Percentiles rank a stretch among this genome's conserved stretches.
phyloP scores from a whole-genome alignment of 2,888 invertebrate genomes.

The Leptinotarsa haldemani region DNA sequence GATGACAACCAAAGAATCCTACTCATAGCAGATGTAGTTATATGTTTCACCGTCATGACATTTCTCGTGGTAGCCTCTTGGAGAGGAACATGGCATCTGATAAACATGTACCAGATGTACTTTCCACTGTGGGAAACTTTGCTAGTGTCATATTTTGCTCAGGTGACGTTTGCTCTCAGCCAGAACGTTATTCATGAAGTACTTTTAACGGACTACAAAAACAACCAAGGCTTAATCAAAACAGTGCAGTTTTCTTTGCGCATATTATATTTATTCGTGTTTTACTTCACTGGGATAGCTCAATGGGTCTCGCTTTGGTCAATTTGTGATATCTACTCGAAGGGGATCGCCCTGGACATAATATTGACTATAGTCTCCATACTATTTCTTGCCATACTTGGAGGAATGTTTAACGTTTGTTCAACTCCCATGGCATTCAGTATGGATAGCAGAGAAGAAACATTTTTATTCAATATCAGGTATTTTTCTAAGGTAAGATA shows the following conservation, averaged over 20 bases:
- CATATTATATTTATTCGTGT: conserved; percentile 66
- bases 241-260: conserved; percentile 49
- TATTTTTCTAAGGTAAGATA: conserved; percentile 66
- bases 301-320: conserved; percentile 66
- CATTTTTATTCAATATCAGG: conserved; percentile 73
- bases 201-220: conserved; percentile 49
- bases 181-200: conserved; percentile 65
- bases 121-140: conserved; percentile 69
- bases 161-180: conserved; percentile 70
- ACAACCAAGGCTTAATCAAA: conserved; percentile 37
- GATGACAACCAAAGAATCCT: conserved; percentile 29
- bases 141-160: conserved; percentile 67
- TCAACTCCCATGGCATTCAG: conserved; percentile 71
- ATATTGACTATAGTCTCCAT: background rate
- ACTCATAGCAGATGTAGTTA: conserved; percentile 62
- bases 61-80: conserved; percentile 70
- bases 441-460: conserved; percentile 70
- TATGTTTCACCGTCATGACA: conserved; percentile 65
- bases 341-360: background rate
- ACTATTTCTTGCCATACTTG: conserved; percentile 38
- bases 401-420: conserved; percentile 69
- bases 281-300: conserved; percentile 61
- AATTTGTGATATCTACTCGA: conserved; percentile 45
- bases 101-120: conserved; percentile 66
- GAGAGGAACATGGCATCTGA: conserved; percentile 70